phyloP scores from a whole-genome alignment of 2,888 invertebrate genomes.

The Troides oblongomaculatus region DNA sequence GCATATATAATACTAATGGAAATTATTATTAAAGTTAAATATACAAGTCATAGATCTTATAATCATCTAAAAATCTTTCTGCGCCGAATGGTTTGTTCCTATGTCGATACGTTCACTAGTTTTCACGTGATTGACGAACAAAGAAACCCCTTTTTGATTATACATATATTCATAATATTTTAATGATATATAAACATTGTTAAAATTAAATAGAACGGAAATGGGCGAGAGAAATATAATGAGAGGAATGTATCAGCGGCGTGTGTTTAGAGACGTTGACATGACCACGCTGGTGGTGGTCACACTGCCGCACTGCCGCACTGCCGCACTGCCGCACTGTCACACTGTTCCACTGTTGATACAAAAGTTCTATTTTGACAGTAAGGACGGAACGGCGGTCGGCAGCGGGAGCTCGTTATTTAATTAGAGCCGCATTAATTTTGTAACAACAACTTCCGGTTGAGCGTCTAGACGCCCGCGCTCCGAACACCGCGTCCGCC shows the following conservation, averaged over 20 bases:
- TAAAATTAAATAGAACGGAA: background rate
- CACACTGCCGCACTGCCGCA: slow-evolving; percentile 38
- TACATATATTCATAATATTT: background rate
- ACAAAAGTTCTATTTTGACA: slow-evolving; percentile 65
- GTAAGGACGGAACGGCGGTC: slow-evolving; percentile 51
- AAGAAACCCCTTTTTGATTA: too few species aligned
- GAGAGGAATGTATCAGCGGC: background rate
- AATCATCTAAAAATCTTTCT: too few species aligned
- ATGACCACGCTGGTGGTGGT: slow-evolving; percentile 34
- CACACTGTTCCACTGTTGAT: slow-evolving; percentile 44
- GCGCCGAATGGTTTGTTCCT: too few species aligned
- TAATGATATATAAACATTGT: background rate
- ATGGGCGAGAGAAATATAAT: background rate
- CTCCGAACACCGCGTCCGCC: slow-evolving; percentile 15
- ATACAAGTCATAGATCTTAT: too few species aligned
- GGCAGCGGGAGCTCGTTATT: slow-evolving; percentile 67
- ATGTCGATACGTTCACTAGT: too few species aligned
- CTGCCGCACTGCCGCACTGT: slow-evolving; percentile 30
- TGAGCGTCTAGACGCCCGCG: slow-evolving; percentile 34
- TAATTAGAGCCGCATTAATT: slow-evolving; percentile 74
- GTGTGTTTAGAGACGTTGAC: background rate
- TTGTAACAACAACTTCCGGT: slow-evolving; percentile 63
- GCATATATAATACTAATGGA: too few species aligned
- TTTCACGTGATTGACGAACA: too few species aligned
- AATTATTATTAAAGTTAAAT: too few species aligned